Evolutionary conservation across 2,113 vertebrate genomes (phyloP).

Genomic region (Tachysurus fulvidraco): DNA sequence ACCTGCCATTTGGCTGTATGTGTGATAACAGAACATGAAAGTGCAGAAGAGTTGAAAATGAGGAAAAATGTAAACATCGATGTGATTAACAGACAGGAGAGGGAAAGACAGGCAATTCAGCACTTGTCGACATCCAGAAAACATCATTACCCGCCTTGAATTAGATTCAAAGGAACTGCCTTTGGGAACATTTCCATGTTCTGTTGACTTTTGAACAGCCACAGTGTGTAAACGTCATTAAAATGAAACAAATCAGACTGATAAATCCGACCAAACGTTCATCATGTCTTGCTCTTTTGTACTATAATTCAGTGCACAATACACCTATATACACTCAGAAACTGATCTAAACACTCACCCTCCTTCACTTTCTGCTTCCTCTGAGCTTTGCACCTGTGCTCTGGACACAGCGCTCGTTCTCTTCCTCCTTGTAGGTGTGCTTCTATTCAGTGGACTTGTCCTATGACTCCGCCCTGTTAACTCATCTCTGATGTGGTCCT

Average conservation of each 20-base stretch:
- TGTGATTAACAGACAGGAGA: background rate
- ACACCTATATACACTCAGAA: background rate
- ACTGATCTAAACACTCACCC: constrained; percentile 78
- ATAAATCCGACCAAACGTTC: background rate
- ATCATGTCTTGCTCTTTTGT: background rate
- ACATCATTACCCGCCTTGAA: background rate
- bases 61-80: constrained; percentile 23
- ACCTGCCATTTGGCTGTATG: constrained; percentile 24
- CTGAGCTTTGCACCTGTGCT: constrained; percentile 82
- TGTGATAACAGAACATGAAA: constrained; percentile 11
- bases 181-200: too few relatives aligned
- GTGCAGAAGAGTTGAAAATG: constrained; percentile 5
- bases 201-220: background rate
- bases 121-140: constrained; percentile 14
- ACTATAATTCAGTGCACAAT: background rate
- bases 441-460: constrained; percentile 76
- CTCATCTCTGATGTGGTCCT: constrained; percentile 81
- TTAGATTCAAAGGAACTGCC: background rate
- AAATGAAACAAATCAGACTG: background rate
- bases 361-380: constrained; percentile 94
- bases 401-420: constrained; percentile 60
- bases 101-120: background rate
- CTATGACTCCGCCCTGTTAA: constrained; percentile 66
- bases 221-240: background rate
- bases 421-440: constrained; percentile 73